A percentile compares a stretch with the other conserved stretches of the same genome.
Evolutionary conservation across 2,113 vertebrate genomes (phyloP).

Genomic region (Muntiacus muntjak): DNA sequence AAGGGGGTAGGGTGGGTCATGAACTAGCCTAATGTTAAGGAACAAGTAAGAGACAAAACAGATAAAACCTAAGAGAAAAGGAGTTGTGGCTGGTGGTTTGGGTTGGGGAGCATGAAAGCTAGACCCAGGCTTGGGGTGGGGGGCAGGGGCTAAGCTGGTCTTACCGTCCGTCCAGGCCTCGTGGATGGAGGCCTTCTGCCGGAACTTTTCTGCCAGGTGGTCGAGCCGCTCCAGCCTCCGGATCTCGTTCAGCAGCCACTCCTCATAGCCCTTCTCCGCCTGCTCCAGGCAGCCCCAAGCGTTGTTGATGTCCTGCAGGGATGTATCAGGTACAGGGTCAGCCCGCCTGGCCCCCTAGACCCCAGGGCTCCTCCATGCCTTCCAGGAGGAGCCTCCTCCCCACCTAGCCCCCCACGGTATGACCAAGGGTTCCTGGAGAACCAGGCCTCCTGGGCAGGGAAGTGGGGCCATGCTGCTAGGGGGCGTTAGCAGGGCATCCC

Average conservation of each 20-base stretch:
- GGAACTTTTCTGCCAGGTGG: constrained; percentile 97
- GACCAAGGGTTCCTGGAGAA: neutral
- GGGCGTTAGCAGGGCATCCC: neutral
- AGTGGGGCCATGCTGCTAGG: neutral
- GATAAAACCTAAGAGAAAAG: neutral
- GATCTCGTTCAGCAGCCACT: constrained; percentile 98
- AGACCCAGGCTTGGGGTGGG: neutral
- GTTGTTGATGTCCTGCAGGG: constrained; percentile 93
- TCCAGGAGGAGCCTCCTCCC: neutral
- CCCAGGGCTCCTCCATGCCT: neutral
- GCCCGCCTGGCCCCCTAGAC: neutral
- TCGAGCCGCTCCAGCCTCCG: constrained; percentile 96
- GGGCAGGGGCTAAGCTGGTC: neutral
- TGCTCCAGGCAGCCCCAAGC: constrained; percentile 95
- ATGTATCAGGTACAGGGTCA: neutral
- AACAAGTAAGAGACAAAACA: neutral
- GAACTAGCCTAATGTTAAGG: neutral
- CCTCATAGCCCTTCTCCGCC: constrained; percentile 97
- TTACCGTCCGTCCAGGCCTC: constrained; percentile 98
- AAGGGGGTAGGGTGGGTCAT: too few species aligned
- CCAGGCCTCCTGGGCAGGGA: neutral
- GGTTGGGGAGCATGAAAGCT: neutral
- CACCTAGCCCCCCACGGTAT: neutral
- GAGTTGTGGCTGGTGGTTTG: rapidly evolving
- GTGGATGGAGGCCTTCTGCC: constrained; percentile 97